Conservation (phyloP, 53 echinoderm and acorn worm species). For the Echinometra lucunter region DNA sequence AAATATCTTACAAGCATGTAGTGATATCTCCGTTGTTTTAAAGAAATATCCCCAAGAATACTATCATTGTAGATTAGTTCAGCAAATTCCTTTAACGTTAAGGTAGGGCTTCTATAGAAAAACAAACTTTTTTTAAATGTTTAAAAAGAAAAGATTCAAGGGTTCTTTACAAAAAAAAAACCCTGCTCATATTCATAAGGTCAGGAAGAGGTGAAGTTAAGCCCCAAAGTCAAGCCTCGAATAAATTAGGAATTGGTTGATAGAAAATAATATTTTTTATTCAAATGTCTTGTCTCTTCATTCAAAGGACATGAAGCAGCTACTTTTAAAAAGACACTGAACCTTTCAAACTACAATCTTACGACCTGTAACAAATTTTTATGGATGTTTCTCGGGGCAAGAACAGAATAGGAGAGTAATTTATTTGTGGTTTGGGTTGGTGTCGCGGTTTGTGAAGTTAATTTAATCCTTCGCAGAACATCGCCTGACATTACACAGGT, state of each 20-base stretch:
- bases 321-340: slow-evolving; percentile 15
- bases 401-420: slow-evolving; percentile 24
- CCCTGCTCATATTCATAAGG: neutral
- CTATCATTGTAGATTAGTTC: neutral
- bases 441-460: slow-evolving; percentile 51
- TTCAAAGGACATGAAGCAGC: neutral
- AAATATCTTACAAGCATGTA: neutral
- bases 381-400: slow-evolving; percentile 7
- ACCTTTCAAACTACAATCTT: neutral
- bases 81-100: neutral
- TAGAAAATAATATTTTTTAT: neutral
- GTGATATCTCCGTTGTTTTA: neutral
- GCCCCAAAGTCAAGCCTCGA: neutral
- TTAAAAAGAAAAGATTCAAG: neutral
- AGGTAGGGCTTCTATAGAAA: neutral
- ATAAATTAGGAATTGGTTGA: slow-evolving; percentile 13
- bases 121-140: too few relatives aligned
- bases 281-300: neutral
- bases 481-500: neutral
- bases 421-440: slow-evolving; percentile 45
- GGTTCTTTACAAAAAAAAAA: neutral
- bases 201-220: neutral
- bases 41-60: neutral
- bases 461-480: slow-evolving; percentile 50
- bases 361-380: slow-evolving; percentile 38